Evolutionary conservation across 1,140 invertebrate species (phyloP), one percentile per base, ranked within the genome.

Genomic region (Formica selysi): DNA sequence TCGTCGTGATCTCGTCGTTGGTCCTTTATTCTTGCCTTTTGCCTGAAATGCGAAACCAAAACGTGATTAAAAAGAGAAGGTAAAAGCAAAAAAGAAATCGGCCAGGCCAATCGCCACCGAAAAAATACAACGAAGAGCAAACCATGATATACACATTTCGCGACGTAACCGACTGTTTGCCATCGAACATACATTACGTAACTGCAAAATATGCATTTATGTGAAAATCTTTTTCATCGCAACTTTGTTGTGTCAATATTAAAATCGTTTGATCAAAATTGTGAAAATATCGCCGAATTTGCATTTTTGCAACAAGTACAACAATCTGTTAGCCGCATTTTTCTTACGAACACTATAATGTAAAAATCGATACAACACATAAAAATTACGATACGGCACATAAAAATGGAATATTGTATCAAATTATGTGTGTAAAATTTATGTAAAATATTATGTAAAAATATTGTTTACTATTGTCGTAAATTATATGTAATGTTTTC

Each of bases 1-100:
- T 85, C n/a, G n/a, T 38, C 26, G 73, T 13, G 16, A 26, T 32
- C n/a, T 29, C 61, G 73, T 13, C 59, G 59, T 29, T 41, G 61
- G 44, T 67, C 59, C 61, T 64, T 65, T 61, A 85, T 76, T 29
- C 44, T 51, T 65, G 59, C 16, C 10, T 67, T 78, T 41, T 65
- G 73, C 48, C 83, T 78, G 74, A 79, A 76, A 85, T 41, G 74
- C 62, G 32, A 76, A 85, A 85, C 61, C 73, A 32, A 85, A 51
- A 65, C 26, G 32, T 54, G 38, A 32, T 85, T 57, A 79, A 86
- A 80, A 70, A 71, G 71, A 38, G 59, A 61, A 44, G 36, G 11
- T 38, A 16, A 3, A 29, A 38, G 4, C 1, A 13, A 61, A 36
- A 38, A 54, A 67, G 29, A 38, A 61, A 61, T 38, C 54, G 26